A percentile compares a stretch with the other conserved stretches of the same genome.
These are phyloP conservation scores for Papilio elwesi DNA, from an alignment of 2,888 invertebrate species.

Conservation along the genomic window DNA sequence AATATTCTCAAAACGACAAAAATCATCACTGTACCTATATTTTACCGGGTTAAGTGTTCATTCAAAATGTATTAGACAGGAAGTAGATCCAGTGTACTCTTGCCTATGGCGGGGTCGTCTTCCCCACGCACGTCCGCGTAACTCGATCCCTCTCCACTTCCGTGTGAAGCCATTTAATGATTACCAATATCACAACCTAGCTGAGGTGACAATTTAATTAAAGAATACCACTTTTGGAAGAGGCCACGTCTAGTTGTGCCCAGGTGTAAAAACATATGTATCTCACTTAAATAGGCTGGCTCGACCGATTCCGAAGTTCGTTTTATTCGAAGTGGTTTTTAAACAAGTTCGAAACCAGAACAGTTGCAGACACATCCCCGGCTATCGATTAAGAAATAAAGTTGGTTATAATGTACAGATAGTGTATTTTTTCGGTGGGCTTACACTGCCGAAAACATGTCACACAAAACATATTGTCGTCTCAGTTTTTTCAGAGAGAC, in stretches of 20 bases:
- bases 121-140: conserved; percentile 68
- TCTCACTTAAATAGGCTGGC: no score
- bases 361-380: no score
- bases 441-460: no score
- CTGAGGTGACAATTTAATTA: conserved; percentile 45
- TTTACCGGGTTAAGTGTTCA: neutral
- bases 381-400: no score
- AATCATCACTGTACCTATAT: neutral
- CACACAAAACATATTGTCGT: no score
- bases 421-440: no score
- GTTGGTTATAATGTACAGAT: no score
- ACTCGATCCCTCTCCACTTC: conserved; percentile 76
- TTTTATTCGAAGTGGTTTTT: no score
- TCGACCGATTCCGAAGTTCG: no score
- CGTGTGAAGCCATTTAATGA: conserved; percentile 79
- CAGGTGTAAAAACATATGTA: neutral
- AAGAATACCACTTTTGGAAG: conserved; percentile 39
- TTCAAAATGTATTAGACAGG: conserved; percentile 33
- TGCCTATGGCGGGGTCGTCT: conserved; percentile 29
- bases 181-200: conserved; percentile 54
- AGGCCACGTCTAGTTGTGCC: neutral
- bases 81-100: conserved; percentile 44
- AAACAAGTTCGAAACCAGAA: no score
- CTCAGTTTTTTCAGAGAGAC: no score
- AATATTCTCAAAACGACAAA: no score